phyloP scores from a whole-genome alignment of 2,797 vertebrate species.

The Tokudaia tokunoshimensis region DNA sequence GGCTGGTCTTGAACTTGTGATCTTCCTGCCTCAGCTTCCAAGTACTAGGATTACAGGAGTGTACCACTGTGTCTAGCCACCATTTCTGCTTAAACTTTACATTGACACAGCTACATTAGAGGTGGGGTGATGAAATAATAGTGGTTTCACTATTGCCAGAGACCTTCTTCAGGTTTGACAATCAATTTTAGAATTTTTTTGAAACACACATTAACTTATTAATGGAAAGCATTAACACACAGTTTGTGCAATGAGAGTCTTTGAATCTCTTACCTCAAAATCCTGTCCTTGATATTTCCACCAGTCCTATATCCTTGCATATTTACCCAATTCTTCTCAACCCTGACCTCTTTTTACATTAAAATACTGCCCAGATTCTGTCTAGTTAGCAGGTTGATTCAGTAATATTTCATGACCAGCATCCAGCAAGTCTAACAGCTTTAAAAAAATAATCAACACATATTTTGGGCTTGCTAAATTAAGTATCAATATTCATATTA shows the following conservation, averaged over 20 bases:
- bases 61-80: neutral
- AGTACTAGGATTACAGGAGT: neutral
- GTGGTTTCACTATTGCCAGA: neutral
- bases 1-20: neutral
- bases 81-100: neutral
- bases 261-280: constrained; percentile 27
- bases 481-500: constrained; percentile 16
- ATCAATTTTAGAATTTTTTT: constrained; percentile 20
- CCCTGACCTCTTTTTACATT: neutral
- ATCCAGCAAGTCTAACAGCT: neutral
- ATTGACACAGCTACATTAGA: constrained; percentile 11
- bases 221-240: neutral
- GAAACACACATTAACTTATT: constrained; percentile 33
- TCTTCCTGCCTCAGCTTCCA: neutral
- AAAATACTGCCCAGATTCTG: neutral
- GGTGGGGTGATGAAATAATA: neutral
- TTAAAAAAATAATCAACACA: neutral
- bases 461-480: constrained; percentile 38
- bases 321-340: neutral
- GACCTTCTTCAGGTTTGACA: neutral
- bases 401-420: neutral
- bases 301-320: neutral
- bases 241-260: neutral
- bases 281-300: neutral
- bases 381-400: neutral